Base-by-base conservation (phyloP, 2,888 invertebrate species). In the Caenorhabditis wallacei region DNA sequence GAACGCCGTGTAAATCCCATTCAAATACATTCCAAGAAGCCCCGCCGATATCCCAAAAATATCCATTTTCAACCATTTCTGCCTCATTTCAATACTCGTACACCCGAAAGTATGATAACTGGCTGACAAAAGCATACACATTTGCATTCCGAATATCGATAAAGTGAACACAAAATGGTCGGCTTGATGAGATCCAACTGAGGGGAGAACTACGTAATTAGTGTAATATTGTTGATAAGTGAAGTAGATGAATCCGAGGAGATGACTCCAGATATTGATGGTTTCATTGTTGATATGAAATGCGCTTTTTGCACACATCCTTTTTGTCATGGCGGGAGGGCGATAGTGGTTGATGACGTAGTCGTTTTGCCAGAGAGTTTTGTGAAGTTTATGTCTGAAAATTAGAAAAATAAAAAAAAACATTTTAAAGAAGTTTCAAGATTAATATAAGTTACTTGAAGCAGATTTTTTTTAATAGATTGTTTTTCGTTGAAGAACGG, bases 251-350 rank as follows among this genome's bases (percentile, higher is more conserved):
- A 93, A 93, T 53, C 94, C 94, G 30, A 93, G 81, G 11, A 98
- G 94, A 92, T 98, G 98, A 57, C 96, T 96, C 98, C 98, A 98
- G 92, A 98, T 97, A 92, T 98, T 98, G 92, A 98, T 94, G 0
- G 97, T 97, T 93, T 98, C 98, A 92, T 98, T 98, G 75, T 96
- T 97, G 96, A 97, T 96, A 95, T 96, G 95, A 93, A 97, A 96
- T 92, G 96, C 94, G 92, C 97, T 97, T 94, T 96, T 96, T 92
- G 96, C 93, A 92, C 96, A 96, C 88, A 96, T 93, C 92, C 94
- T 95, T n/a, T 95, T 95, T 7, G 95, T 95, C 69, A 97, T 94
- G 87, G 95, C 88, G 13, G 87, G 76, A 13, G 91, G 91, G 16
- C 91, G 78, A 53, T 91, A 91, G 82, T 87, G 82, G 11, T 82